These are phyloP conservation scores for Oryzias curvinotus DNA, from an alignment of 2,113 vertebrate genomes.

Conservation along the genomic window DNA sequence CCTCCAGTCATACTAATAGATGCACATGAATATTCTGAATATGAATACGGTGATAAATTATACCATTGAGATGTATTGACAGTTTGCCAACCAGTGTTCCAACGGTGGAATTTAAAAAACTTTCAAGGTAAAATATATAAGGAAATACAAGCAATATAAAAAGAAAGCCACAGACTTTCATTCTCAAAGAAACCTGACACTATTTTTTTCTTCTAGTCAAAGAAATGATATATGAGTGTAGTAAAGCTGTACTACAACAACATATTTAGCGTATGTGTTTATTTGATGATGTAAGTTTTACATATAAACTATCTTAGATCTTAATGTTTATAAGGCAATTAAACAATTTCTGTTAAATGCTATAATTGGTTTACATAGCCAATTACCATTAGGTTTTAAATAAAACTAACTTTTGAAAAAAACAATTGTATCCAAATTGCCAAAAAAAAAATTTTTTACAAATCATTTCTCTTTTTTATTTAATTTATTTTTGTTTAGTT, in stretches of 20 bases:
- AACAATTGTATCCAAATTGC: too few species aligned
- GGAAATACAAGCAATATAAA: not conserved
- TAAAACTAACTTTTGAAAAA: too few species aligned
- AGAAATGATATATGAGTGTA: not conserved
- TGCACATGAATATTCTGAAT: constrained; percentile 1
- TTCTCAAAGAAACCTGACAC: too few species aligned
- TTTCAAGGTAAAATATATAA: not conserved
- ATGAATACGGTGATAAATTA: constrained; percentile 30
- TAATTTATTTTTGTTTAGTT: too few species aligned
- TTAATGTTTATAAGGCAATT: not conserved
- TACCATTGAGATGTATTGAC: constrained; percentile 19
- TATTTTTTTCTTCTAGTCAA: not conserved
- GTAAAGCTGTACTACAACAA: not conserved
- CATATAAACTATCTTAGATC: not conserved
- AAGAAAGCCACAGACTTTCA: not conserved
- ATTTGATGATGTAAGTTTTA: not conserved
- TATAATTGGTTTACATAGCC: too few species aligned
- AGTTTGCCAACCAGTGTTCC: constrained; percentile 6
- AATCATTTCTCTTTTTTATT: too few species aligned
- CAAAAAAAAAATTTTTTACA: too few species aligned
- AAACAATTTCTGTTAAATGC: not conserved
- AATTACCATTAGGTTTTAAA: too few species aligned
- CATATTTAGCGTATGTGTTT: not conserved
- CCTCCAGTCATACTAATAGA: constrained; percentile 70
- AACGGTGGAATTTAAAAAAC: constrained; percentile 5